phyloP scores from a whole-genome alignment of 2,797 vertebrate species.

The Mormyrus hasselquistii region DNA sequence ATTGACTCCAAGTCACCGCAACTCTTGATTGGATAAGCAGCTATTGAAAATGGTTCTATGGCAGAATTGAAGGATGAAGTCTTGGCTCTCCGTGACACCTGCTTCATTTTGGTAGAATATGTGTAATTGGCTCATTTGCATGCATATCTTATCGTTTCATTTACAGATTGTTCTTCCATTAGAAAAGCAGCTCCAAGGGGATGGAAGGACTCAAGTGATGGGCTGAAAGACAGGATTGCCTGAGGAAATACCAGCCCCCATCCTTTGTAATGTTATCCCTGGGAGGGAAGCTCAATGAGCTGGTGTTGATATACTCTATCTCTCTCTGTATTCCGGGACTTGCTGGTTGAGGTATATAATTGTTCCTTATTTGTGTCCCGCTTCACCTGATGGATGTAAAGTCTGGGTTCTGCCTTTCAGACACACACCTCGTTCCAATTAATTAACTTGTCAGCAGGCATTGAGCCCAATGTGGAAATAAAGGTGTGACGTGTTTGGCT shows the following conservation, averaged over 20 bases:
- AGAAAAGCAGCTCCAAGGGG: not conserved
- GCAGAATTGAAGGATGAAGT: not conserved
- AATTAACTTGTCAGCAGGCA: slow-evolving; percentile 3
- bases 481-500: not conserved
- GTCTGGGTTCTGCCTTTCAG: not conserved
- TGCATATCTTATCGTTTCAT: not conserved
- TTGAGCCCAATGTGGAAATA: not conserved
- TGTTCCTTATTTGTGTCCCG: not conserved
- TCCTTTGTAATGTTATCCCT: not conserved
- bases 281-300: not conserved
- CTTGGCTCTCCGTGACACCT: not conserved
- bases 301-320: not conserved
- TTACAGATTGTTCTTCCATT: not conserved
- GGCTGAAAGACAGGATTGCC: not conserved
- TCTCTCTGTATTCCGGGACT: not conserved
- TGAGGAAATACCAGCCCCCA: not conserved
- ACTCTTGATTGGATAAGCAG: not conserved
- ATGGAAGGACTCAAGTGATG: not conserved
- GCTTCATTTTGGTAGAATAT: not conserved
- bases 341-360: not conserved
- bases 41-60: not conserved
- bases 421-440: not conserved
- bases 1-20: not conserved
- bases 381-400: not conserved
- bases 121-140: slow-evolving; percentile 1